Conservation (phyloP, 2,797 vertebrate species). For the Petrocephalus schoutedeni region DNA sequence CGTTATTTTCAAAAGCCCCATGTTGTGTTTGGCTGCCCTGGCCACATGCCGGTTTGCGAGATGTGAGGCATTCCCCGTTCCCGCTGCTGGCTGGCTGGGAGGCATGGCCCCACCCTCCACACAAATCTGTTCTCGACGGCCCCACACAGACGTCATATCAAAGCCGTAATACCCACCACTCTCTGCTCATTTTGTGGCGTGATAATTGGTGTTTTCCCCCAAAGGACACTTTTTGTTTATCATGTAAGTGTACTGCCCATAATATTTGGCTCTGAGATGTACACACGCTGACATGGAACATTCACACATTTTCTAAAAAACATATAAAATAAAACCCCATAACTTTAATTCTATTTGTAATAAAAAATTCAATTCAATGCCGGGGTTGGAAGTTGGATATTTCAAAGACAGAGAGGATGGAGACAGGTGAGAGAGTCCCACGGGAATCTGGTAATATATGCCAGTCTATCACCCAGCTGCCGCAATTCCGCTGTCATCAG, state of each 20-base stretch:
- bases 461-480: background rate
- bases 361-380: background rate
- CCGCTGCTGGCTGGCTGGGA: background rate
- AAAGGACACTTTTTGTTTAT: background rate
- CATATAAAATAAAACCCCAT: background rate
- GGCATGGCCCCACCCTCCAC: background rate
- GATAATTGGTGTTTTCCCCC: slow-evolving; percentile 15
- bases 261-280: background rate
- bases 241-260: background rate
- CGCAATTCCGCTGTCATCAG: background rate
- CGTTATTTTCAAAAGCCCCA: background rate
- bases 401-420: background rate
- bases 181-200: slow-evolving; percentile 10
- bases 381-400: background rate
- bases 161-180: background rate
- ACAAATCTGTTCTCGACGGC: background rate
- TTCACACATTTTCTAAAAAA: background rate
- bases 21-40: background rate
- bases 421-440: background rate
- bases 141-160: background rate
- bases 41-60: background rate
- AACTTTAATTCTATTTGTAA: background rate
- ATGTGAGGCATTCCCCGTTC: background rate
- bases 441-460: background rate
- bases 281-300: background rate